Evolutionary conservation across 2,888 invertebrate genomes (phyloP), one percentile per base, ranked within the genome.

Genomic region (Polydrusus cervinus): DNA sequence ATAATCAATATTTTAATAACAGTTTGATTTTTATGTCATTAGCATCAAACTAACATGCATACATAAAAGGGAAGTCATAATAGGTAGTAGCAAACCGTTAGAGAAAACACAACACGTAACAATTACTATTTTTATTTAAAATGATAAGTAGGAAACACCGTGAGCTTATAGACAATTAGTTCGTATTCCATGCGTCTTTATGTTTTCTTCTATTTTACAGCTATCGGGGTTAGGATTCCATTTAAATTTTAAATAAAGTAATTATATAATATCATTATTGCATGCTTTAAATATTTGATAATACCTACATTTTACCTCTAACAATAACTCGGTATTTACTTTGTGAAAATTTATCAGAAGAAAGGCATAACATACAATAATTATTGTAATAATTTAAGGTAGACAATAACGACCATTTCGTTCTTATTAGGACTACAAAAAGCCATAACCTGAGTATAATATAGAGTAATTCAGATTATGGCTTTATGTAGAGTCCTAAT

Each of bases 171-270:
- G 43, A 68, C 57, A 68, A 68, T 57, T 53, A 53, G 45, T 68
- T 68, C 57, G 43, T 68, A 20, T 51, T 49, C n/a, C 38, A 16
- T 55, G 67, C 38, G 16, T 60, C 57, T 18, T 60, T 55, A 60
- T 38, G 16, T 60, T 62, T 43, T 47, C 62, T 62, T 62, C 18
- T 62, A 62, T 62, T 62, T 62, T 62, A 25, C 38, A 49, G 38
- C 65, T 65, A n/a, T 18, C 8, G 62, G 62, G 62, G 20, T 20
- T 43, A 64, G 25, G 47, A 64, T 47, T 65, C 49, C 65, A 65
- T 65, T 65, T 49, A 65, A 65, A 49, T 34, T 51, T 65, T 34
- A 65, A 65, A 65, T 65, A 51, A 62, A 62, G 62, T 25, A n/a
- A 20, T 47, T 62, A 34, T 34, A 68, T 43, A 38, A 66, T 53